phyloP scores from a whole-genome alignment of 2,888 invertebrate species.

The Dysmachus trigonus region DNA sequence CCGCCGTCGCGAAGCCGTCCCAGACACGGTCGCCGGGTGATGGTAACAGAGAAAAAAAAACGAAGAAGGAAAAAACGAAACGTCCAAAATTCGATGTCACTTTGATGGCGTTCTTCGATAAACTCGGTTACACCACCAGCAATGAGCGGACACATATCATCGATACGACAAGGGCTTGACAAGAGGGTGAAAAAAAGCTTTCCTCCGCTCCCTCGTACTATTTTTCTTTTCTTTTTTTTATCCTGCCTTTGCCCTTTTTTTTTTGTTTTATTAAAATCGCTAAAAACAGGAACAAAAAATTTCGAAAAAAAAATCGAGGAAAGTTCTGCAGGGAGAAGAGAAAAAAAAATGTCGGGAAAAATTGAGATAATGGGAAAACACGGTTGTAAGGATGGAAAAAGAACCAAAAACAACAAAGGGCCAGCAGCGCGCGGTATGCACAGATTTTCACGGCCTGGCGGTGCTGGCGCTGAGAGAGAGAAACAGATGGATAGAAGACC shows the following conservation, averaged over 20 bases:
- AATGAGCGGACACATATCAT: constrained; percentile 45
- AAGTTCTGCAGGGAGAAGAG: neutral
- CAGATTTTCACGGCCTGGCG: constrained; percentile 33
- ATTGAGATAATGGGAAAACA: constrained; percentile 31
- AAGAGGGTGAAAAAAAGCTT: constrained; percentile 34
- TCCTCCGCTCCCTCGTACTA: neutral
- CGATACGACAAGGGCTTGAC: constrained; percentile 39
- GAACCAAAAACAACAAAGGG: constrained; percentile 30
- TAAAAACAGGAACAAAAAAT: constrained; percentile 32
- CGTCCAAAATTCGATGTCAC: constrained; percentile 35
- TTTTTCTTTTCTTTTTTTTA: neutral
- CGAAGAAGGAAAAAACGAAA: neutral
- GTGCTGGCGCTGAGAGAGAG: constrained; percentile 1
- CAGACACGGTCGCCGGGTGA: neutral
- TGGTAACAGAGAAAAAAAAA: neutral
- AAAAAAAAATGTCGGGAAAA: constrained; percentile 2
- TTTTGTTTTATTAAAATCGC: constrained; percentile 36
- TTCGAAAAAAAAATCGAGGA: neutral
- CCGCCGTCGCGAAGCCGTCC: neutral
- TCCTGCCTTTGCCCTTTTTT: neutral
- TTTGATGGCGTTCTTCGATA: constrained; percentile 42
- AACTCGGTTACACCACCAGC: constrained; percentile 41
- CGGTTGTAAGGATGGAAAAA: neutral
- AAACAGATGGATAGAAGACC: neutral
- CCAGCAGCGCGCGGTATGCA: neutral